Conservation (phyloP, 2,888 invertebrate genomes). For the Erebia ligea region DNA sequence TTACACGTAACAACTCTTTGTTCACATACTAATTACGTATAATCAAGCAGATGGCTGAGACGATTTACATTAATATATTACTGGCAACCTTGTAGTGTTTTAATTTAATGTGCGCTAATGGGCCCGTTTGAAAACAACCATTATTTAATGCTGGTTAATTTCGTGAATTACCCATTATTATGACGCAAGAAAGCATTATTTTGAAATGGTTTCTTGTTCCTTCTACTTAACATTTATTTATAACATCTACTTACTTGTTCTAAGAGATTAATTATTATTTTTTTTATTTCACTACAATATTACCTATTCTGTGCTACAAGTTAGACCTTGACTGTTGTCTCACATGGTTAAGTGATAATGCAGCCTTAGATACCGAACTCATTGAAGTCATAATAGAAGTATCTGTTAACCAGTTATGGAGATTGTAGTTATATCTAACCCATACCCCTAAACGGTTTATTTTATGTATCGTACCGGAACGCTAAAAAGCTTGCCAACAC, state of each 20-base stretch:
- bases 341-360: too few relatives aligned
- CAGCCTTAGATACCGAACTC: too few relatives aligned
- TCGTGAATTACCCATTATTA: slow-evolving; percentile 25
- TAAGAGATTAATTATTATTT: neutral
- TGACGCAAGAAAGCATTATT: slow-evolving; percentile 15
- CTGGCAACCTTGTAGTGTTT: slow-evolving; percentile 47
- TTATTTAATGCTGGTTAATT: slow-evolving; percentile 36
- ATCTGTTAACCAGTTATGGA: too few relatives aligned
- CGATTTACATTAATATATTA: slow-evolving; percentile 52
- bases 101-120: slow-evolving; percentile 50
- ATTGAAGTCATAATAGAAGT: too few relatives aligned
- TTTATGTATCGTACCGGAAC: too few relatives aligned
- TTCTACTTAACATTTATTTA: neutral
- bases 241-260: neutral
- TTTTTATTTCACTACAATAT: too few relatives aligned
- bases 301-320: too few relatives aligned
- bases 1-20: slow-evolving; percentile 45
- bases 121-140: slow-evolving; percentile 44
- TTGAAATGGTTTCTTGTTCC: slow-evolving; percentile 6
- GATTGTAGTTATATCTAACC: too few relatives aligned
- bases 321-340: too few relatives aligned
- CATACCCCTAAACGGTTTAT: too few relatives aligned
- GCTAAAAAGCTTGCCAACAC: too few relatives aligned
- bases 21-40: slow-evolving; percentile 43
- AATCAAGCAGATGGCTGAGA: slow-evolving; percentile 40